Conservation (phyloP, 2,888 invertebrate species). For the Serrognathus titanus region DNA sequence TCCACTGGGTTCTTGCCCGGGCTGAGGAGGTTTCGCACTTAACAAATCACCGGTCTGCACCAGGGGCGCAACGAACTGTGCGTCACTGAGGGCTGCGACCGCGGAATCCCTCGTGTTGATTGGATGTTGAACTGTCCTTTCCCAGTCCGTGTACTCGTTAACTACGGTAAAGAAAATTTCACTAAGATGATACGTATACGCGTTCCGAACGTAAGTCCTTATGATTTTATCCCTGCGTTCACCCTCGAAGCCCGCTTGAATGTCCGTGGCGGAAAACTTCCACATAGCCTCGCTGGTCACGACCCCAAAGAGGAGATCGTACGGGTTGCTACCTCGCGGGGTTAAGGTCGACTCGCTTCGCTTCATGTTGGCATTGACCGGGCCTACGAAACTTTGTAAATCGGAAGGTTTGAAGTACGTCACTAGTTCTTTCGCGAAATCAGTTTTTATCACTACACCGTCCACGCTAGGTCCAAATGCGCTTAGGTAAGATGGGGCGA, state of each 20-base stretch:
- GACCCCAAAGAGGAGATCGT: constrained; percentile 87
- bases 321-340: constrained; percentile 61
- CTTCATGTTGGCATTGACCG: constrained; percentile 60
- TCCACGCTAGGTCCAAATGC: constrained; percentile 93
- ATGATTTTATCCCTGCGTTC: constrained; percentile 83
- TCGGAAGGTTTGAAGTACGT: constrained; percentile 67
- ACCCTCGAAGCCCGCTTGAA: constrained; percentile 82
- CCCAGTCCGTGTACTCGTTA: constrained; percentile 98
- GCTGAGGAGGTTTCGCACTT: constrained; percentile 64
- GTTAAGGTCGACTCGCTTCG: constrained; percentile 60
- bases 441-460: constrained; percentile 87
- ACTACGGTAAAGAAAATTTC: constrained; percentile 96
- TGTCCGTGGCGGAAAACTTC: constrained; percentile 80
- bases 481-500: constrained; percentile 77
- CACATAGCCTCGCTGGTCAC: constrained; percentile 90
- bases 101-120: constrained; percentile 86
- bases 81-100: constrained; percentile 88
- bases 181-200: constrained; percentile 91
- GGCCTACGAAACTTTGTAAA: constrained; percentile 60
- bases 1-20: constrained; percentile 57
- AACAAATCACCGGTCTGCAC: constrained; percentile 81
- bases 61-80: constrained; percentile 88
- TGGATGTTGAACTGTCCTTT: constrained; percentile 84
- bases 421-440: constrained; percentile 76
- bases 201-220: constrained; percentile 89